phyloP scores from a whole-genome alignment of 2,888 invertebrate genomes.

The Tipula confusa region DNA sequence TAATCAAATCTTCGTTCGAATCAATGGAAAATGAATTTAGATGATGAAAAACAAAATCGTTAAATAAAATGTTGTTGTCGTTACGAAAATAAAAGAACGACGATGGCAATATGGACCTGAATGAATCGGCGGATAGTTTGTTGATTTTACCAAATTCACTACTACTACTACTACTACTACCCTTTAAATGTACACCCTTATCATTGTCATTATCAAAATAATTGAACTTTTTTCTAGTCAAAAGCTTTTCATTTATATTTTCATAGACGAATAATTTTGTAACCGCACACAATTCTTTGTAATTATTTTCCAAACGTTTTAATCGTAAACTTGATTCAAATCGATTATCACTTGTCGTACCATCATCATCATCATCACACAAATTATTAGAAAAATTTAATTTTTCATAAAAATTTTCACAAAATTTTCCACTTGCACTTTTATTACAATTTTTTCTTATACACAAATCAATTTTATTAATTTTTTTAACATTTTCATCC shows the following conservation, averaged over 20 bases:
- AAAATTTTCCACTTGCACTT: neutral
- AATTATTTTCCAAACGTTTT: constrained; percentile 52
- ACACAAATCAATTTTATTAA: neutral
- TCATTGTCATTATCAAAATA: neutral
- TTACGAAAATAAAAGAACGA: neutral
- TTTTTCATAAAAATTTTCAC: neutral
- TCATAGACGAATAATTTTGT: constrained; percentile 35
- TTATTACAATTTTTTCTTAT: neutral
- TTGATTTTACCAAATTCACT: neutral
- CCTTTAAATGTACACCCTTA: neutral
- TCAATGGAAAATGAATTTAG: constrained; percentile 4
- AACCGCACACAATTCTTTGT: constrained; percentile 41
- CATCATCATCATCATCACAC: neutral
- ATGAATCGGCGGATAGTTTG: neutral
- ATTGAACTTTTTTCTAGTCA: neutral
- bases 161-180: too few relatives aligned
- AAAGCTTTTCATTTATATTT: neutral
- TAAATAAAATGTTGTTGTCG: neutral
- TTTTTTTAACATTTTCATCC: neutral
- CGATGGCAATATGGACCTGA: neutral
- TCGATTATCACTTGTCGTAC: constrained; percentile 34
- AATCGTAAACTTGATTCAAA: constrained; percentile 52
- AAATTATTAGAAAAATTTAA: neutral
- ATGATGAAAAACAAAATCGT: constrained; percentile 9
- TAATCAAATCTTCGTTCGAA: neutral